A percentile compares a stretch with the other conserved stretches of the same genome.
These are phyloP conservation scores for Lypha dubia DNA, from an alignment of 2,888 invertebrate species.

Conservation along the genomic window DNA sequence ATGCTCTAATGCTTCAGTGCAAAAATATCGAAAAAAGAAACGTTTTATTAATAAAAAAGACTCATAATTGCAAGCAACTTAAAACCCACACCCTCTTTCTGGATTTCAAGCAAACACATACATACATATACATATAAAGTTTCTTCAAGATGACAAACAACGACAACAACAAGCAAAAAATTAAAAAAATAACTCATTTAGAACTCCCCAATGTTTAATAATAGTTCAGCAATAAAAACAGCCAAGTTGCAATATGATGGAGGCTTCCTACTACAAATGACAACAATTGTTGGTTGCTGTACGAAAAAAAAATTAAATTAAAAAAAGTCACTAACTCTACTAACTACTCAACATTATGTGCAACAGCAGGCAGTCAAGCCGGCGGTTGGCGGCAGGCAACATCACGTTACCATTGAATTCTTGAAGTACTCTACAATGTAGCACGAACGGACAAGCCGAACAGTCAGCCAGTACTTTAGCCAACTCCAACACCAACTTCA, in stretches of 20 bases:
- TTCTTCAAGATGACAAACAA: constrained; percentile 29
- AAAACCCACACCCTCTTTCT: constrained; percentile 63
- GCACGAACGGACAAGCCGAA: constrained; percentile 41
- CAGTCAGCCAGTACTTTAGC: constrained; percentile 13
- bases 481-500: constrained; percentile 63
- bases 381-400: background rate
- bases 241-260: constrained; percentile 39
- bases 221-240: constrained; percentile 45
- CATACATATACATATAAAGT: too few species aligned
- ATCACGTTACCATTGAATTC: constrained; percentile 34
- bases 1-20: constrained; percentile 12
- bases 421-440: constrained; percentile 8
- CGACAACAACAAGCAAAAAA: constrained; percentile 32
- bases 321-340: constrained; percentile 37
- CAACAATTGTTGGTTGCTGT: constrained; percentile 42
- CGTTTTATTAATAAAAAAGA: background rate
- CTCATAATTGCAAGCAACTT: constrained; percentile 46
- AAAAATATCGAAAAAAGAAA: constrained; percentile 1
- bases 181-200: constrained; percentile 71
- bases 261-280: constrained; percentile 41
- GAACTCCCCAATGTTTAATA: constrained; percentile 72
- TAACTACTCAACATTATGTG: constrained; percentile 41
- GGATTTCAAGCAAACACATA: constrained; percentile 14
- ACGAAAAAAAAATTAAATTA: background rate
- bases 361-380: constrained; percentile 19